phyloP scores from a whole-genome alignment of 1,140 invertebrate genomes.

The Penaeus indicus region DNA sequence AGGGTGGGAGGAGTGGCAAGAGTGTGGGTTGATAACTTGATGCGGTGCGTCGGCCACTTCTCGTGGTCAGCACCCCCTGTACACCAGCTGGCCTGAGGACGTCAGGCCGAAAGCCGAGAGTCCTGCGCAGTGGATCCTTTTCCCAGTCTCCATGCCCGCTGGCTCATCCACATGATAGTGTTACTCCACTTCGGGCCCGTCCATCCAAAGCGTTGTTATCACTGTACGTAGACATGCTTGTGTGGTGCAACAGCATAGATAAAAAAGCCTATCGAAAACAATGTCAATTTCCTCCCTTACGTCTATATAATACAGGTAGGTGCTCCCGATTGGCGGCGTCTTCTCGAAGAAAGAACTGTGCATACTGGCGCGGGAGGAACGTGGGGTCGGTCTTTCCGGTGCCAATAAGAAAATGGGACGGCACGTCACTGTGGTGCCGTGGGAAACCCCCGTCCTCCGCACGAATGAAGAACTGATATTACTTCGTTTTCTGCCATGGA shows the following conservation, averaged over 20 bases:
- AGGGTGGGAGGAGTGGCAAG: conserved; percentile 53
- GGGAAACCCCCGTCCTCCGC: conserved; percentile 82
- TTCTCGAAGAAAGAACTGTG: conserved; percentile 65
- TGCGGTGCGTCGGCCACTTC: conserved; percentile 78
- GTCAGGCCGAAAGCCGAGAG: conserved; percentile 48
- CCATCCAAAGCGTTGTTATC: conserved; percentile 61
- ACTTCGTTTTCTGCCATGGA: conserved; percentile 78
- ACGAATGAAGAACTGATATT: conserved; percentile 90
- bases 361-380: conserved; percentile 54
- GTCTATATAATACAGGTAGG: too few species aligned
- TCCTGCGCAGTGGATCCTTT: background rate
- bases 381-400: conserved; percentile 44
- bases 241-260: background rate
- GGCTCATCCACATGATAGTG: conserved; percentile 72
- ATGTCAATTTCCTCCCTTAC: too few species aligned
- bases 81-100: conserved; percentile 69
- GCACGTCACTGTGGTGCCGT: conserved; percentile 81
- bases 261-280: too few species aligned
- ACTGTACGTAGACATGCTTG: conserved; percentile 48
- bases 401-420: conserved; percentile 74
- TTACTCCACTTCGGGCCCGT: conserved; percentile 60
- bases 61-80: conserved; percentile 82
- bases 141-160: background rate
- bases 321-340: conserved; percentile 61
- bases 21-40: conserved; percentile 76